A percentile compares a stretch with the other conserved stretches of the same genome.
Conservation (phyloP, 2,113 vertebrate species). For the Petrocephalus zakoni region DNA sequence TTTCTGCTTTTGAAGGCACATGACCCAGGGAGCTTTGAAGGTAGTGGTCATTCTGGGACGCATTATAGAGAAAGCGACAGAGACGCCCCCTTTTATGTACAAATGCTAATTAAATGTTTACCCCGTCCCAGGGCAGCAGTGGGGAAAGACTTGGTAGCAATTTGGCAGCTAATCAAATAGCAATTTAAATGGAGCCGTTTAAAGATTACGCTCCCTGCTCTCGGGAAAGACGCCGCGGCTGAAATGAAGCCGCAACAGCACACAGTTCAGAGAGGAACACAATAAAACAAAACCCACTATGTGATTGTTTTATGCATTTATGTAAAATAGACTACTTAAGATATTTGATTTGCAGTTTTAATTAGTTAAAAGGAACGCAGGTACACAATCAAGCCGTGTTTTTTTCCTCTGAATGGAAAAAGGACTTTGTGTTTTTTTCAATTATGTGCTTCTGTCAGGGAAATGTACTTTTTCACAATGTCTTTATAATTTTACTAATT, state of each 20-base stretch:
- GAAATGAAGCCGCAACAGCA: slow-evolving; percentile 62
- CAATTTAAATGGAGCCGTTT: slow-evolving; percentile 75
- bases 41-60: slow-evolving; percentile 68
- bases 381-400: slow-evolving; percentile 45
- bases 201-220: slow-evolving; percentile 66
- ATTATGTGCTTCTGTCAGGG: slow-evolving; percentile 48
- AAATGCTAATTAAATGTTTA: slow-evolving; percentile 71
- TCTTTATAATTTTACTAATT: slow-evolving; percentile 53
- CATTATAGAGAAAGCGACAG: slow-evolving; percentile 61
- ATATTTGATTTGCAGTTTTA: slow-evolving; percentile 56
- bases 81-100: slow-evolving; percentile 68
- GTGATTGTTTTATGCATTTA: slow-evolving; percentile 53
- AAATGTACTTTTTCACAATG: slow-evolving; percentile 45
- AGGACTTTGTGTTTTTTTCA: slow-evolving; percentile 55
- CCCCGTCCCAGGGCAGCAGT: slow-evolving; percentile 58
- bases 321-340: slow-evolving; percentile 51
- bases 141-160: slow-evolving; percentile 67
- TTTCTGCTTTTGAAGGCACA: slow-evolving; percentile 63
- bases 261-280: slow-evolving; percentile 50
- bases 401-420: slow-evolving; percentile 29
- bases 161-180: slow-evolving; percentile 79
- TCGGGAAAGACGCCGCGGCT: slow-evolving; percentile 56
- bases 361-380: slow-evolving; percentile 56
- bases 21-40: slow-evolving; percentile 64
- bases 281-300: slow-evolving; percentile 52